These are phyloP conservation scores for Muntiacus reevesi DNA, from an alignment of 2,113 vertebrate species.

Conservation along the genomic window DNA sequence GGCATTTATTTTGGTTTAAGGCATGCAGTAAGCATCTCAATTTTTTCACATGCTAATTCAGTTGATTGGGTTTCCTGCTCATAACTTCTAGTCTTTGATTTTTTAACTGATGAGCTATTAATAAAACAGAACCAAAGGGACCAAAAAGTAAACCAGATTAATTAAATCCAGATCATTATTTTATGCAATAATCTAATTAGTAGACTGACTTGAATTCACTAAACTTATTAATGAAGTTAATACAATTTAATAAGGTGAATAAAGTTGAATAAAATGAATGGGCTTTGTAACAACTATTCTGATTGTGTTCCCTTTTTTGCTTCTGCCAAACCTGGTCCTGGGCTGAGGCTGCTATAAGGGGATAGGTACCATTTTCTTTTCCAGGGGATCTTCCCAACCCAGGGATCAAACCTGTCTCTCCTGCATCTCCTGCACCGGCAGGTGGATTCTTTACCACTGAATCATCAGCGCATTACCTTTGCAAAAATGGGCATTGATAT, in stretches of 20 bases:
- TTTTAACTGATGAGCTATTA: background rate
- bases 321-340: background rate
- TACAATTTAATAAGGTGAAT: background rate
- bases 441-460: background rate
- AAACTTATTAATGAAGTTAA: background rate
- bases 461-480: background rate
- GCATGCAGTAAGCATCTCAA: background rate
- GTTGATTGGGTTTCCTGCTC: background rate
- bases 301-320: background rate
- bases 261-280: background rate
- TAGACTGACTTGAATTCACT: background rate
- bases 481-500: background rate
- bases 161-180: background rate
- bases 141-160: background rate
- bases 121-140: background rate
- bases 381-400: background rate
- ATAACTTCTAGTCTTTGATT: background rate
- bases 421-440: background rate
- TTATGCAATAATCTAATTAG: background rate
- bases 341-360: background rate
- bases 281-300: background rate
- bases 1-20: conserved; percentile 60
- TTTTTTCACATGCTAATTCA: conserved; percentile 33
- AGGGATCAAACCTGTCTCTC: background rate
- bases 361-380: background rate